Conservation (phyloP, 2,113 vertebrate genomes). For the Cynopterus brachyotis region DNA sequence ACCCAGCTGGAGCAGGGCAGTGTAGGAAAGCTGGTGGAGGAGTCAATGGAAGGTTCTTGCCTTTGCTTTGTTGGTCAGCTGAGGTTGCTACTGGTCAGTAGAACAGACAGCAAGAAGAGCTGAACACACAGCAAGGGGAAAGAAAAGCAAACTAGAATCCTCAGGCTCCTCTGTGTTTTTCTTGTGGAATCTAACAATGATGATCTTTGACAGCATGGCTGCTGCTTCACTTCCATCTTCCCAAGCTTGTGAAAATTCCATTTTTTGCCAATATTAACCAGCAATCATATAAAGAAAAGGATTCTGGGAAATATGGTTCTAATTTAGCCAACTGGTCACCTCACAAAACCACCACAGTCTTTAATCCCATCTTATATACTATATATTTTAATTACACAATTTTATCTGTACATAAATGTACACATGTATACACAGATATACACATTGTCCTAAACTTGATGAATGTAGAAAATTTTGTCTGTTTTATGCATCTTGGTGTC, state of each 20-base stretch:
- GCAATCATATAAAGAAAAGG: neutral
- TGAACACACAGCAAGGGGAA: neutral
- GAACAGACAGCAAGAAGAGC: neutral
- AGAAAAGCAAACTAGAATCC: neutral
- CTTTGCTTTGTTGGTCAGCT: neutral
- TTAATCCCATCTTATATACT: neutral
- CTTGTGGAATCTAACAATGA: neutral
- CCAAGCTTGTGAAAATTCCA: neutral
- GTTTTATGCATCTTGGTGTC: neutral
- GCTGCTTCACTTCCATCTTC: neutral
- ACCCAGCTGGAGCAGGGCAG: neutral
- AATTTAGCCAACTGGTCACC: neutral
- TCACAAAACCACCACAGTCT: neutral
- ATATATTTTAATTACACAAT: neutral
- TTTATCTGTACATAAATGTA: neutral
- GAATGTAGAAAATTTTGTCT: neutral
- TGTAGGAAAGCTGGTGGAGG: accelerated
- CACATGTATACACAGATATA: neutral
- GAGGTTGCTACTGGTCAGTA: neutral
- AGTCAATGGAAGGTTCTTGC: neutral
- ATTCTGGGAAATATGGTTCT: neutral
- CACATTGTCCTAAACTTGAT: neutral
- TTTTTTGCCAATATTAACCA: neutral
- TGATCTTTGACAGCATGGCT: accelerated
- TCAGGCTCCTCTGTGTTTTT: neutral